A percentile compares a stretch with the other conserved stretches of the same genome.
Conservation (phyloP, 2,888 invertebrate genomes). For the Yponomeuta malinellus region DNA sequence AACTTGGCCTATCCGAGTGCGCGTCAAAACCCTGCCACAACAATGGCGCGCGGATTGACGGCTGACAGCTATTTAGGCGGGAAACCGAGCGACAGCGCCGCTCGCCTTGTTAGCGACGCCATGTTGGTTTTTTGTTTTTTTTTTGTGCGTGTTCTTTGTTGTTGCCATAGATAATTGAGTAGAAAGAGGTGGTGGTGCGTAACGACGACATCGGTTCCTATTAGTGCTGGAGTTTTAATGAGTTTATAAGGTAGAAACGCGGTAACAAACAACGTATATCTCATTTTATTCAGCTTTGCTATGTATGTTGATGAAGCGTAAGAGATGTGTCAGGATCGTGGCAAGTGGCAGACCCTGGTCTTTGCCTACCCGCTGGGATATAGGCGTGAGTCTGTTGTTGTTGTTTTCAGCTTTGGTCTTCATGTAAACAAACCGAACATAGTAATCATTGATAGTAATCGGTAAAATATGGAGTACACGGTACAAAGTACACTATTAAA, state of each 20-base stretch:
- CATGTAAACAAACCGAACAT: no score
- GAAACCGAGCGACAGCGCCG: conserved; percentile 28
- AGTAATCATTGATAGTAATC: no score
- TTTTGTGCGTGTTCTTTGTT: conserved; percentile 23
- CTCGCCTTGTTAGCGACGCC: conserved; percentile 36
- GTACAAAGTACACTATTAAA: no score
- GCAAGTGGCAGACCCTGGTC: no score
- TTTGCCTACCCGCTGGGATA: no score
- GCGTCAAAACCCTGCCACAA: conserved; percentile 18
- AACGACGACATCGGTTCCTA: neutral
- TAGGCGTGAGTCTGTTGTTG: no score
- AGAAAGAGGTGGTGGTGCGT: neutral
- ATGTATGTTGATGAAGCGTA: no score
- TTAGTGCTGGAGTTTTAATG: neutral
- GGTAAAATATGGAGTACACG: no score
- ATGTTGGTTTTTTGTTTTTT: conserved; percentile 39
- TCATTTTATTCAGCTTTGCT: no score
- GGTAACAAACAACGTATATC: no score
- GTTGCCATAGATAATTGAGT: neutral
- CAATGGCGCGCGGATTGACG: conserved; percentile 42
- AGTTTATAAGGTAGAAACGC: neutral
- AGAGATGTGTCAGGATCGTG: no score
- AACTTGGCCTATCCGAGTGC: neutral
- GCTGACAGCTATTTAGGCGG: conserved; percentile 68
- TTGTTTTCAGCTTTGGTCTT: no score